Base-by-base conservation (phyloP, 1,140 invertebrate genomes). In the Hycleus phaleratus region DNA sequence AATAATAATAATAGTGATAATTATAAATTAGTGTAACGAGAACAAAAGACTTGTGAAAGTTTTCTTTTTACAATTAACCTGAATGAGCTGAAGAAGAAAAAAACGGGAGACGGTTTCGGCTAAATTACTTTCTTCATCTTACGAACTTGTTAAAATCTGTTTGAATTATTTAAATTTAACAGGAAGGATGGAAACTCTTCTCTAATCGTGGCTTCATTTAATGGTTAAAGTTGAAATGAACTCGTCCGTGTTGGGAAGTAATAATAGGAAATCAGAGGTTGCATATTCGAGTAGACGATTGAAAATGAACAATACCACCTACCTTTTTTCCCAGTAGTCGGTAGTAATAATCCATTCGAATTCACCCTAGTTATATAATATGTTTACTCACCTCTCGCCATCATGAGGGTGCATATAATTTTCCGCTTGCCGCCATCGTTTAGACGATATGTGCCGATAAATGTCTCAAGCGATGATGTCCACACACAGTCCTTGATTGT, bases 381-480 rank as follows among this genome's bases (percentile, higher is more conserved):
- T 44, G 18, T 24, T 12, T 44, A 44, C 43, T 3, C 1, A 44
- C 18, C 43, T 24, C 18, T 44, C 43, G 5, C 43, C 4, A 24
- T 5, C 9, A 9, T 11, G 18, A 12, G 18, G 18, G n/a, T 44
- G 18, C 43, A 44, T 24, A 11, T 7, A 12, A 44, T 24, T 44
- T 44, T 9, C n/a, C 9, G 18, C 9, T 32, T 32, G 4, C 1
- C 32, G 1, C 7, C 32, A 1, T 4, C 32, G 32, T 18, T 18
- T 18, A 18, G 18, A 7, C 4, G 32, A 32, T 5, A 32, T 32
- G 49, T 46, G 66, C 48, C 26, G 66, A 43, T 8, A 57, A 47
- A 44, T 52, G 65, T 68, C 64, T 59, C 72, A 68, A 73, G 71
- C 72, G 67, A 67, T 73, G 72, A 73, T 71, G 72, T 71, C 72